phyloP scores from a whole-genome alignment of 2,797 vertebrate species.

The Eurystomus glaucurus region DNA sequence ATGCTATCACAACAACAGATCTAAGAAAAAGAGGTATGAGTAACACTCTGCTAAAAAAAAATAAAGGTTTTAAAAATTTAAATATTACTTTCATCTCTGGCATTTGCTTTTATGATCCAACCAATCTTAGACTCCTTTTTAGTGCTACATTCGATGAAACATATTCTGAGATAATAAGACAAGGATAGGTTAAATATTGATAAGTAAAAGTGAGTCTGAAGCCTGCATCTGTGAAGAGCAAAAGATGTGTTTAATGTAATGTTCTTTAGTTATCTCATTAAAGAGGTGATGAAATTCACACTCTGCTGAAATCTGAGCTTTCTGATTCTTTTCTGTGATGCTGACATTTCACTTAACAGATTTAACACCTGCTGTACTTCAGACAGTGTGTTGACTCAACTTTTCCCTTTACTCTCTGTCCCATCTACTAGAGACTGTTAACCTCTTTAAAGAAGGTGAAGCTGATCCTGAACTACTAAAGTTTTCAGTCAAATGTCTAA shows the following conservation, averaged over 20 bases:
- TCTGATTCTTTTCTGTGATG: not conserved
- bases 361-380: not conserved
- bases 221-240: not conserved
- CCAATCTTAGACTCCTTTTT: not conserved
- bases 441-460: not conserved
- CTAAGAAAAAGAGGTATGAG: not conserved
- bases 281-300: not conserved
- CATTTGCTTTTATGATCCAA: not conserved
- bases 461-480: not conserved
- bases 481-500: not conserved
- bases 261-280: not conserved
- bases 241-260: not conserved
- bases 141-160: not conserved
- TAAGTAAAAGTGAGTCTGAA: not conserved
- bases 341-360: not conserved
- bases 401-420: not conserved
- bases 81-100: not conserved
- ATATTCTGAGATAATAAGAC: not conserved
- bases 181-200: not conserved
- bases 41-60: not conserved
- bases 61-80: fast-evolving
- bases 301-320: not conserved
- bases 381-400: not conserved
- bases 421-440: not conserved
- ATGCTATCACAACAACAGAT: not conserved